Percentiles rank a stretch among this genome's conserved stretches.
These are phyloP conservation scores for Ammospiza maritima DNA, from an alignment of 2,797 vertebrate species.

Conservation along the genomic window DNA sequence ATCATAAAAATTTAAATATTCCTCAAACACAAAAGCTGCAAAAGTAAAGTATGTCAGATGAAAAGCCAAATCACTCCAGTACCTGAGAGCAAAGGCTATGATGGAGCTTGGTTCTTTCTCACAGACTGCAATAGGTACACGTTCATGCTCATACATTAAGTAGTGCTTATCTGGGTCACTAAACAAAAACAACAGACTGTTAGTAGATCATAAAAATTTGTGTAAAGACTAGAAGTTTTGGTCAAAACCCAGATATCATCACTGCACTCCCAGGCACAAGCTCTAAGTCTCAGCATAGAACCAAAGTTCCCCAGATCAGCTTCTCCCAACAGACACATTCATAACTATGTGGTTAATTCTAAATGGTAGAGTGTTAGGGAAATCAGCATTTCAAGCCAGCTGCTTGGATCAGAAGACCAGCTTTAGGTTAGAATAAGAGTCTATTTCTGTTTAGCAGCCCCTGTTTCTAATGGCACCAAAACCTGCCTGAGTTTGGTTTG, in stretches of 20 bases:
- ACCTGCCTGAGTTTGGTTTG: neutral
- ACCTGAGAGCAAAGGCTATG: conserved; percentile 99
- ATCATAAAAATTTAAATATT: neutral
- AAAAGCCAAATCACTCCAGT: conserved; percentile 22
- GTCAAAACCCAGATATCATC: neutral
- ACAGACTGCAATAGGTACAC: conserved; percentile 96
- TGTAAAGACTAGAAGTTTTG: neutral
- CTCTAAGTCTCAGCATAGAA: neutral
- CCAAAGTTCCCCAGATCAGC: neutral
- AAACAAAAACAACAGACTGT: conserved; percentile 39
- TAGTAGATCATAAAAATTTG: neutral
- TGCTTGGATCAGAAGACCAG: neutral
- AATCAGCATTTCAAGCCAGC: conserved; percentile 25
- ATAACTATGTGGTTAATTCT: neutral
- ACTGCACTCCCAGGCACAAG: conserved; percentile 48
- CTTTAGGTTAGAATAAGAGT: neutral
- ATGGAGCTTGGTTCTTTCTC: conserved; percentile 98
- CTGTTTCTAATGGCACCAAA: conserved; percentile 5
- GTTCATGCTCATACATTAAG: conserved; percentile 96
- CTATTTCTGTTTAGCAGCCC: conserved; percentile 45
- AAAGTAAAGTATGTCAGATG: neutral
- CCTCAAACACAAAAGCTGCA: neutral
- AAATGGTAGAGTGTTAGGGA: neutral
- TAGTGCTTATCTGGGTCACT: conserved; percentile 99
- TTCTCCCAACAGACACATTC: neutral